Conservation (phyloP, 2,888 invertebrate genomes). For the Blera fallax region DNA sequence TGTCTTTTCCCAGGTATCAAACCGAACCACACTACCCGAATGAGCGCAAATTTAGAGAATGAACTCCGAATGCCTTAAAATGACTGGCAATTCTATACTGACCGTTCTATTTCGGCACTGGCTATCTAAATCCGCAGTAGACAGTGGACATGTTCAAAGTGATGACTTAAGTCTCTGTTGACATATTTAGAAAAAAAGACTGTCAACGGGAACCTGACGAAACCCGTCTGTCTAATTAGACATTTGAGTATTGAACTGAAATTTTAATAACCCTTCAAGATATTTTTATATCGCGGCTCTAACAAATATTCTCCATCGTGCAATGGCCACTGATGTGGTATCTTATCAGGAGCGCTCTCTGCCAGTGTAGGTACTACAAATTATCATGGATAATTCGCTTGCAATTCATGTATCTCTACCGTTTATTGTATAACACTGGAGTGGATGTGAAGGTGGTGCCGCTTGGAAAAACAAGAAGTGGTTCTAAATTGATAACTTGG, state of each 20-base stretch:
- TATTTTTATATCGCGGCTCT: conserved; percentile 55
- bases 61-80: not conserved
- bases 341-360: conserved; percentile 33
- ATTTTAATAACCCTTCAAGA: conserved; percentile 62
- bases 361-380: not conserved
- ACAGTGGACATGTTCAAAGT: conserved; percentile 14
- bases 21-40: not conserved
- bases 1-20: not conserved
- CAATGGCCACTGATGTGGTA: conserved; percentile 14
- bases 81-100: not conserved
- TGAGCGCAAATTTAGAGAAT: not conserved
- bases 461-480: conserved; percentile 8
- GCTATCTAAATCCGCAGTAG: conserved; percentile 31
- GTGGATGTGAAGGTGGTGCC: conserved; percentile 27
- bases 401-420: not conserved
- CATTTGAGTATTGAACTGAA: conserved; percentile 55
- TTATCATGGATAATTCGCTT: conserved; percentile 6
- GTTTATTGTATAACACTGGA: not conserved
- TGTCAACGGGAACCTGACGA: conserved; percentile 18
- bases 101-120: not conserved
- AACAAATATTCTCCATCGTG: not conserved
- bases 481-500: not conserved
- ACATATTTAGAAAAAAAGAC: conserved; percentile 8
- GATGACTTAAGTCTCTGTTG: conserved; percentile 37
- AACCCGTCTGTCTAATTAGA: conserved; percentile 50